Conservation (phyloP, 1,140 invertebrate species). For the Nymphalis io region DNA sequence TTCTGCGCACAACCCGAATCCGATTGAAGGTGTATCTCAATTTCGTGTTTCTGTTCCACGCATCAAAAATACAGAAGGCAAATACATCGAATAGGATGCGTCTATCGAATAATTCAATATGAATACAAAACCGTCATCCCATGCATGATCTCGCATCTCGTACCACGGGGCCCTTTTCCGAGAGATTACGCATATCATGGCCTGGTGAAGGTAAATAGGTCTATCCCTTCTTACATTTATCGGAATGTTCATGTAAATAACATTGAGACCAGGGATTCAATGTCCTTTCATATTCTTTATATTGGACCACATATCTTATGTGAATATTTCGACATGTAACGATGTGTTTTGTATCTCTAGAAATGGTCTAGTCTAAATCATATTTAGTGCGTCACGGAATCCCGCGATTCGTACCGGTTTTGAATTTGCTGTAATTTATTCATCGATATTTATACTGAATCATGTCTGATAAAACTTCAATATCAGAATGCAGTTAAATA, state of each 20-base stretch:
- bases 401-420: neutral
- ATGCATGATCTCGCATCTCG: constrained; percentile 39
- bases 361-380: constrained; percentile 3
- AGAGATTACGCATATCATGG: constrained; percentile 67
- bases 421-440: neutral
- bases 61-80: constrained; percentile 37
- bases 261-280: constrained; percentile 46
- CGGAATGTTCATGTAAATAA: constrained; percentile 68
- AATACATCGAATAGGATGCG: constrained; percentile 25
- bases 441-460: neutral
- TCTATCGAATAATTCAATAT: constrained; percentile 40
- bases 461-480: neutral
- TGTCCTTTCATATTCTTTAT: constrained; percentile 47
- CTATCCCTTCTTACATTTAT: constrained; percentile 56
- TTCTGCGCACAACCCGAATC: constrained; percentile 28
- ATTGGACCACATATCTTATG: constrained; percentile 6
- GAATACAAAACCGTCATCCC: constrained; percentile 33
- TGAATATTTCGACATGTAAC: constrained; percentile 15
- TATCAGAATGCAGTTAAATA: neutral
- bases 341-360: constrained; percentile 8
- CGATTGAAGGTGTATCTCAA: constrained; percentile 37
- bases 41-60: constrained; percentile 27
- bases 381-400: constrained; percentile 8
- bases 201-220: constrained; percentile 55
- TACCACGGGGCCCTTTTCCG: constrained; percentile 53